Percentiles rank a stretch among this genome's conserved stretches.
These are phyloP conservation scores for Hyla sarda DNA, from an alignment of 2,113 vertebrate species.

Conservation along the genomic window DNA sequence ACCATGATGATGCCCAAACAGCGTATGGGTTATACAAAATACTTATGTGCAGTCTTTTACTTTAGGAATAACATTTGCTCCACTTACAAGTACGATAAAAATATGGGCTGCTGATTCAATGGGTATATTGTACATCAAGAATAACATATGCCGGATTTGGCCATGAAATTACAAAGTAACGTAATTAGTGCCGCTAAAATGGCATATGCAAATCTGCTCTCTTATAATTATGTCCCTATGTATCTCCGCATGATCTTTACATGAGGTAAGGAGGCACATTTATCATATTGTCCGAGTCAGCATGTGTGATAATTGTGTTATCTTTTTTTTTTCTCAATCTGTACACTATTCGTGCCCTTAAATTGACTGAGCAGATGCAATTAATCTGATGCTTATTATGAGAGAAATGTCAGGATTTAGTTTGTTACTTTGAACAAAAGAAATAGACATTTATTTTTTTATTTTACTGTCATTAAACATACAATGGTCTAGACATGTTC, in stretches of 20 bases:
- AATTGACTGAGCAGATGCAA: neutral
- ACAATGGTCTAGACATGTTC: neutral
- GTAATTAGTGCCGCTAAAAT: constrained; percentile 41
- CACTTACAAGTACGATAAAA: constrained; percentile 5
- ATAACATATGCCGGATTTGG: constrained; percentile 22
- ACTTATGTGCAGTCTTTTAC: too few relatives aligned
- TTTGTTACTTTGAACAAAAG: neutral
- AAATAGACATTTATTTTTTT: too few relatives aligned
- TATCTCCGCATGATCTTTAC: constrained; percentile 33
- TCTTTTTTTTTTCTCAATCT: neutral
- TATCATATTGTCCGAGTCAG: constrained; percentile 35
- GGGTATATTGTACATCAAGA: constrained; percentile 8
- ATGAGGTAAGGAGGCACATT: constrained; percentile 31
- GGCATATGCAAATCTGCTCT: constrained; percentile 39
- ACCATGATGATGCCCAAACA: too few relatives aligned
- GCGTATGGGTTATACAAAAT: too few relatives aligned
- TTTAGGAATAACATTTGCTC: too few relatives aligned
- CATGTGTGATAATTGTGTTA: constrained; percentile 39
- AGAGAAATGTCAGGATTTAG: neutral
- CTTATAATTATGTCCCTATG: constrained; percentile 30
- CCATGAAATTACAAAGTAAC: constrained; percentile 34
- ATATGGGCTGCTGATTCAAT: too few relatives aligned
- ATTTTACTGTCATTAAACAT: neutral
- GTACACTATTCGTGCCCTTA: neutral
- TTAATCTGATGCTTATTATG: neutral